Base-by-base conservation (phyloP, 2,113 vertebrate genomes). In the Malaclemys terrapin region DNA sequence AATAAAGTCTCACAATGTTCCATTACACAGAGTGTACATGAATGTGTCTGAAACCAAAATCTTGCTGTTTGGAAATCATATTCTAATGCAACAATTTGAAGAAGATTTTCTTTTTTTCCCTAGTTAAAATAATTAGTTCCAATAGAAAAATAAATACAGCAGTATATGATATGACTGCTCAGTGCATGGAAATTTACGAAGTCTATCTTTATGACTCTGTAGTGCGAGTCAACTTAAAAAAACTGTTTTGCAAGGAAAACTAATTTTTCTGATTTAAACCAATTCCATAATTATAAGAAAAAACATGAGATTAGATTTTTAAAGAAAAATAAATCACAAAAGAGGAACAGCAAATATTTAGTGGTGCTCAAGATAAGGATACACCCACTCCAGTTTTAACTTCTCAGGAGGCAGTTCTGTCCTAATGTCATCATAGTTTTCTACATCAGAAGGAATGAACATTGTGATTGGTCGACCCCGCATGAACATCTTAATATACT, bases 401-500 rank as follows among this genome's bases (percentile, higher is more conserved):
- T 99, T 99, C 96, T 99, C 99, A 65, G 99, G 84, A 52, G 99
- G 99, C 97, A 99, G 98, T 65, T 99, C 99, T 57, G 99, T 99
- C 86, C 98, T 98, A 88, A 99, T 98, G 25, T 99, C 99, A 0
- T 99, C 99, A 87, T 99, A 99, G 98, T 99, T 99, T 89, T 99
- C 99, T 93, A 99, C 98, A 50, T 99, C 99, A 80, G 99, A 99
- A 82, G 99, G 99, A 98, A 99, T 98, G 97, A 99, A 99, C 99
- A 99, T 99, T 91, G 99, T 99, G 98, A 99, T 99, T 42, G 99
- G 99, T 89, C 99, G 99, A 76, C 99, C 99, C 27, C 99, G 98
- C 99, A 99, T 99, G 98, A 99, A 99, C 99, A 99, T 99, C 98
- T 99, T 99, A 94, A 99, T 98, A 96, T 99, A 99, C 80, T 99